phyloP scores from a whole-genome alignment of 2,113 vertebrate genomes.

The Scortum barcoo region DNA sequence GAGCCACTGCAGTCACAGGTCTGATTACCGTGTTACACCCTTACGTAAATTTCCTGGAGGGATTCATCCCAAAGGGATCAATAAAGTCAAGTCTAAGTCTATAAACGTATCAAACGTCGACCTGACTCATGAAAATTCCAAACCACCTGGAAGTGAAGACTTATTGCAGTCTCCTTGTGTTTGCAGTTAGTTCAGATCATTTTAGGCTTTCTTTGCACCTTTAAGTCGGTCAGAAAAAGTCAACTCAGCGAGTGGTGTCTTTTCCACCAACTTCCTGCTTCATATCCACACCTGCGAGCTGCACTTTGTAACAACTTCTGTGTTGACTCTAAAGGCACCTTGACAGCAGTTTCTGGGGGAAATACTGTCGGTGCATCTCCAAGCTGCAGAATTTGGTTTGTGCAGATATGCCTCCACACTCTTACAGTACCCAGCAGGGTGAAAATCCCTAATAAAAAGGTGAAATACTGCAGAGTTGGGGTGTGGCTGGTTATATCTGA shows the following conservation, averaged over 20 bases:
- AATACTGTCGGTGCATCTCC: neutral
- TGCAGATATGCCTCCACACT: neutral
- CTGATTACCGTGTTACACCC: neutral
- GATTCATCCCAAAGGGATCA: too few species aligned
- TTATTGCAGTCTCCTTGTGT: neutral
- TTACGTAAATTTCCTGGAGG: too few species aligned
- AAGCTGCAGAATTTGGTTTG: neutral
- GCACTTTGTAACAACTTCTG: neutral
- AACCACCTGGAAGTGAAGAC: neutral
- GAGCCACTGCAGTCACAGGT: slow-evolving; percentile 3
- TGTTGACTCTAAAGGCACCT: neutral
- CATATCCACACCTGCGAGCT: neutral
- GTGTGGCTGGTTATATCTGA: neutral
- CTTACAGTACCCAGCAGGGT: neutral
- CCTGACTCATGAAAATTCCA: neutral
- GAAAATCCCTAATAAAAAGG: neutral
- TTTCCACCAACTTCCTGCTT: neutral
- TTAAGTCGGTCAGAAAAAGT: neutral
- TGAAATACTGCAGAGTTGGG: neutral
- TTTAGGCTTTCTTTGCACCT: neutral
- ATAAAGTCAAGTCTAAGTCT: too few species aligned
- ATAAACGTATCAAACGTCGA: neutral
- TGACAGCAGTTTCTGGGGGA: neutral
- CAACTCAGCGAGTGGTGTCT: neutral
- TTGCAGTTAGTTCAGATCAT: neutral